Percentiles rank a stretch among this genome's conserved stretches.
Conservation (phyloP, 2,113 vertebrate genomes). For the Climacteris rufus region DNA sequence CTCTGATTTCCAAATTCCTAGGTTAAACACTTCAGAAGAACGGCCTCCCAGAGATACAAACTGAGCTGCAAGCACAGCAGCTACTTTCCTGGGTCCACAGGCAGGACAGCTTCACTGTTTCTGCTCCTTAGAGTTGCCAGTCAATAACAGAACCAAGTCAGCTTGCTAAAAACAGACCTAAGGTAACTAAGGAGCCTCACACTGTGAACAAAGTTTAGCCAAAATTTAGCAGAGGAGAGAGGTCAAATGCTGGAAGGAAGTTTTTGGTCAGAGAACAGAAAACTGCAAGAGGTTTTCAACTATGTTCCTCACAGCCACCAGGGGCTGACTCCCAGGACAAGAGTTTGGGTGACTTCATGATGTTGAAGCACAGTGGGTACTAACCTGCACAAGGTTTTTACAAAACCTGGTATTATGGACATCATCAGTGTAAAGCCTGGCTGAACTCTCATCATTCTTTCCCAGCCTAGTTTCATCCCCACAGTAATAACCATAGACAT, state of each 20-base stretch:
- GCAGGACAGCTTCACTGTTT: neutral
- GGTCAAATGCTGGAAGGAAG: neutral
- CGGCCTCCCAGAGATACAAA: neutral
- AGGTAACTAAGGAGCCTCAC: neutral
- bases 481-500: neutral
- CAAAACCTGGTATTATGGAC: neutral
- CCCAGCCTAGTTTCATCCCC: neutral
- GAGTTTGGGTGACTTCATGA: neutral
- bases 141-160: neutral
- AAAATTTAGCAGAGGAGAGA: neutral
- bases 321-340: neutral
- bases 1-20: neutral
- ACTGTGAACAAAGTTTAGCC: neutral
- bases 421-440: neutral
- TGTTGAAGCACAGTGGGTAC: fast-evolving
- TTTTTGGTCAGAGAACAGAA: neutral
- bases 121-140: neutral
- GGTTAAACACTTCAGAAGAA: neutral
- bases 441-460: neutral
- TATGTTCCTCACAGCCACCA: neutral
- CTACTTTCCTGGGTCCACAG: neutral
- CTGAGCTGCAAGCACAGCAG: neutral
- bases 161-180: neutral
- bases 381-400: neutral
- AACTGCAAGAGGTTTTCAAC: neutral